These are phyloP conservation scores for Calvadosia cruxmelitensis DNA, from an alignment of 30 jellyfish, hydroid and myxozoan species.

Conservation along the genomic window DNA sequence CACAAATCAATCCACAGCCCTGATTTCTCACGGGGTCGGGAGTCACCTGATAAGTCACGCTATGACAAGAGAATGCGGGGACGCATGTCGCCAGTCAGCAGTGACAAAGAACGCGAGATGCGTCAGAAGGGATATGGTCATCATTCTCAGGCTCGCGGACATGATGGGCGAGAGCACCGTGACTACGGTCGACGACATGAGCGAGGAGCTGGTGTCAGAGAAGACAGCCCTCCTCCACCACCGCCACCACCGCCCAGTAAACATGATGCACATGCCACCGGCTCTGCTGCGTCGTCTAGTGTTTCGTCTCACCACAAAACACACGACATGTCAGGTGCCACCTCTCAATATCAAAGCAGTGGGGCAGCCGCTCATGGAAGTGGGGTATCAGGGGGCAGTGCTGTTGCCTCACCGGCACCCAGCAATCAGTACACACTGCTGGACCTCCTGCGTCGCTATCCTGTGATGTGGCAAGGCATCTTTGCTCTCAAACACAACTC, in stretches of 20 bases:
- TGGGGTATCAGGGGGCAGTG: background rate
- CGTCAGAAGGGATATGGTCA: background rate
- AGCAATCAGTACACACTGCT: conserved; percentile 68
- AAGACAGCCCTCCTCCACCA: conserved; percentile 88
- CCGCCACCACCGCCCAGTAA: conserved; percentile 67
- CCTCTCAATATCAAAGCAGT: background rate
- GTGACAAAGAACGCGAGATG: background rate
- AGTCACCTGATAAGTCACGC: background rate
- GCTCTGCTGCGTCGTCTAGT: background rate
- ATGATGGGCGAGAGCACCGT: background rate
- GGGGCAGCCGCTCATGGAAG: background rate
- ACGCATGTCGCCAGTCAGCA: background rate
- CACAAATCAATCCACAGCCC: background rate
- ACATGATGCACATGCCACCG: conserved; percentile 2
- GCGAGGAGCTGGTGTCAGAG: conserved; percentile 47
- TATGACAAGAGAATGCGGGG: background rate
- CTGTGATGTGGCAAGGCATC: conserved; percentile 99
- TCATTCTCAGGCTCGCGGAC: background rate
- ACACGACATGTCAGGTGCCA: background rate
- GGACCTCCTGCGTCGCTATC: conserved; percentile 80
- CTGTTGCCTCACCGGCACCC: no score
- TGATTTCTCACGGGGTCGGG: background rate
- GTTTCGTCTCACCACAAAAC: background rate
- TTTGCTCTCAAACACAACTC: conserved; percentile 87
- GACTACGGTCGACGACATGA: conserved; percentile 4